Evolutionary conservation across 2,888 invertebrate species (phyloP).

Genomic region (Cepaea hortensis): DNA sequence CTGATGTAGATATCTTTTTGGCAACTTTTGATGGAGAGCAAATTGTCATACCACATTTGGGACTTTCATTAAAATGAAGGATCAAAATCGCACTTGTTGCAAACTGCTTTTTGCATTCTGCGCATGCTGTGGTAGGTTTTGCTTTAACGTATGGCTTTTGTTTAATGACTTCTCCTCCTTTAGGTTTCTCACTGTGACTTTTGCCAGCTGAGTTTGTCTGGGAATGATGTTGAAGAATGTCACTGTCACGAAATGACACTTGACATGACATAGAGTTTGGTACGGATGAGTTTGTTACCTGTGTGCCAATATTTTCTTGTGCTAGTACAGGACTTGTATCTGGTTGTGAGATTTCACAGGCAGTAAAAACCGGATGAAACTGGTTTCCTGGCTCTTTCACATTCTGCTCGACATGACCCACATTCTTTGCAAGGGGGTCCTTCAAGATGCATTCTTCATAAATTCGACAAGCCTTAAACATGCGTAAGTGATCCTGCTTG

Average conservation of each 20-base stretch:
- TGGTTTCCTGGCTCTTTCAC: too few relatives aligned
- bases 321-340: too few relatives aligned
- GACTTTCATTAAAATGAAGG: constrained; percentile 18
- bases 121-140: background rate
- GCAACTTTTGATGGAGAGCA: too few relatives aligned
- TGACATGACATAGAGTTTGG: constrained; percentile 5
- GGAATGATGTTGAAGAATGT: constrained; percentile 1
- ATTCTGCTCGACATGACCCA: too few relatives aligned
- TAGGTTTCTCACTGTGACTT: background rate
- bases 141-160: background rate
- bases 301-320: too few relatives aligned
- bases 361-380: background rate
- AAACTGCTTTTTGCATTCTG: constrained; percentile 18
- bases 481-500: background rate
- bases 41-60: background rate
- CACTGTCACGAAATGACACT: background rate
- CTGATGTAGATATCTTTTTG: too few relatives aligned
- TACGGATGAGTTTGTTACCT: too few relatives aligned
- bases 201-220: constrained; percentile 5
- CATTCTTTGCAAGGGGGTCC: background rate
- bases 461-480: background rate
- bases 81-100: constrained; percentile 22
- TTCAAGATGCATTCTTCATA: background rate
- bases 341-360: background rate
- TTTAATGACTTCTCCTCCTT: background rate